phyloP scores from a whole-genome alignment of 2,888 invertebrate genomes.

The Agrochola litura region DNA sequence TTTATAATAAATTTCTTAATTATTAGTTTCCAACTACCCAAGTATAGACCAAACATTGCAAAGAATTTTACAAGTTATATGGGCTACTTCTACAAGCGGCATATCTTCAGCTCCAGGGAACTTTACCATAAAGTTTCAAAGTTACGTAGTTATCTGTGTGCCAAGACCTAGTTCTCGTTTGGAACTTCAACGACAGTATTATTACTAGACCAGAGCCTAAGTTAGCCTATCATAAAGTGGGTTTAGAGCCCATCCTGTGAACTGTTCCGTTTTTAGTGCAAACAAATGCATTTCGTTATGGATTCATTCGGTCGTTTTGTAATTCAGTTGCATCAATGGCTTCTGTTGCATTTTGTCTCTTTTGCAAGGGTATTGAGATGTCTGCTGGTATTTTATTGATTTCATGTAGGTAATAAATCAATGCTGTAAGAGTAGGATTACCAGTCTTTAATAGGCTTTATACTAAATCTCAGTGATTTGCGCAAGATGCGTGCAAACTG shows the following conservation, averaged over 20 bases:
- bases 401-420: slow-evolving; percentile 35
- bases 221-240: slow-evolving; percentile 42
- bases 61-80: slow-evolving; percentile 44
- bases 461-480: slow-evolving; percentile 32
- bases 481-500: slow-evolving; percentile 36
- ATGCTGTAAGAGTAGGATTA: slow-evolving; percentile 33
- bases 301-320: not conserved
- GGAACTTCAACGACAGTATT: slow-evolving; percentile 28
- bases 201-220: slow-evolving; percentile 14
- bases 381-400: not conserved
- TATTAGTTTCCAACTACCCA: slow-evolving; percentile 18
- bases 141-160: slow-evolving; percentile 40
- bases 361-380: slow-evolving; percentile 1
- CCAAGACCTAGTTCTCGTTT: slow-evolving; percentile 55
- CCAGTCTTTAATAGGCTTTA: slow-evolving; percentile 13
- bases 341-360: slow-evolving; percentile 25
- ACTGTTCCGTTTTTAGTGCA: slow-evolving; percentile 18
- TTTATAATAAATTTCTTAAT: slow-evolving; percentile 8
- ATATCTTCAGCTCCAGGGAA: slow-evolving; percentile 35
- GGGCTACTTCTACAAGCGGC: slow-evolving; percentile 28
- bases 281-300: slow-evolving; percentile 19
- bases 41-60: slow-evolving; percentile 9
- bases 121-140: slow-evolving; percentile 36
- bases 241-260: slow-evolving; percentile 2
- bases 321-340: slow-evolving; percentile 14